phyloP scores from a whole-genome alignment of 2,113 vertebrate genomes.

The Oophaga pumilio region DNA sequence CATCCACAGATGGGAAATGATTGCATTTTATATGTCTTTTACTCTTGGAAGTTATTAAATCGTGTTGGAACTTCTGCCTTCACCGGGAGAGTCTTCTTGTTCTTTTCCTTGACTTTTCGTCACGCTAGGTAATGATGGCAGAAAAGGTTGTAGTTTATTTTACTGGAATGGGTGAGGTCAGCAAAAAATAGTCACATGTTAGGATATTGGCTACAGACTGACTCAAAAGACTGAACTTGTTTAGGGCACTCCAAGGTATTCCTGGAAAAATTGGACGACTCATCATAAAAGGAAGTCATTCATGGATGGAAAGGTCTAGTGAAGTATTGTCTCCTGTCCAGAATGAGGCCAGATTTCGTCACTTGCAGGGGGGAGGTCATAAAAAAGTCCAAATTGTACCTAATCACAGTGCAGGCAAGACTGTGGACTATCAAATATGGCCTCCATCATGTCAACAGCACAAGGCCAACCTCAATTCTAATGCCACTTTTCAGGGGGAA shows the following conservation, averaged over 20 bases:
- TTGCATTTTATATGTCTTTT: slow-evolving; percentile 10
- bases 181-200: background rate
- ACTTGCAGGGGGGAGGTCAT: background rate
- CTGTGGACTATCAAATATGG: too few species aligned
- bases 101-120: background rate
- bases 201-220: background rate
- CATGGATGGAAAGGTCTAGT: background rate
- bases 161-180: slow-evolving; percentile 12
- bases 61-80: background rate
- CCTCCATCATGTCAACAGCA: too few species aligned
- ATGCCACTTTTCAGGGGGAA: too few species aligned
- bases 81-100: background rate
- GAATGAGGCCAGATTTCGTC: background rate
- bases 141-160: background rate
- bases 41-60: slow-evolving; percentile 11
- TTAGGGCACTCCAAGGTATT: background rate
- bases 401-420: background rate
- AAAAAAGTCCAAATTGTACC: background rate
- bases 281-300: background rate
- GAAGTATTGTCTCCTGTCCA: background rate
- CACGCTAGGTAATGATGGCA: slow-evolving; percentile 5
- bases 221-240: background rate
- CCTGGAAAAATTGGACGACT: background rate
- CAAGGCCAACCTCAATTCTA: too few species aligned
- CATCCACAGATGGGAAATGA: slow-evolving; percentile 19